A percentile compares a stretch with the other conserved stretches of the same genome.
Conservation (phyloP, 2,113 vertebrate species). For the Lagopus leucura region DNA sequence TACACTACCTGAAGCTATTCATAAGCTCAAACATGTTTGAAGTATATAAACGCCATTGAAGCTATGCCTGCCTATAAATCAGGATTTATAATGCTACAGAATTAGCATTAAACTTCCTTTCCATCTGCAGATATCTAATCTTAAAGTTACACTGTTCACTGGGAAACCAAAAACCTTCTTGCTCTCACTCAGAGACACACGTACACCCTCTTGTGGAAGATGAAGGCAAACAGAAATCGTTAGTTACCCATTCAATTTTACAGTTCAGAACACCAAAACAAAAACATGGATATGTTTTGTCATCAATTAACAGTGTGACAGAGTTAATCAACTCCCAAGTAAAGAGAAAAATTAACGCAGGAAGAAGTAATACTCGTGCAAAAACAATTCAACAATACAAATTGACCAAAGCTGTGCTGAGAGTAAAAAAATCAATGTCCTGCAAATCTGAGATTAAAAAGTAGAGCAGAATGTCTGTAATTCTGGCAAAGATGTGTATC, state of each 20-base stretch:
- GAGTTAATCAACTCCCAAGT: background rate
- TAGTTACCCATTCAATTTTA: background rate
- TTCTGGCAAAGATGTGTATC: background rate
- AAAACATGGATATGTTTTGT: background rate
- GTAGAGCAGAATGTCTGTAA: background rate
- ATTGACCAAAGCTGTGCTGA: background rate
- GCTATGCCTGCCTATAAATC: background rate
- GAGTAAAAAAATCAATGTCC: background rate
- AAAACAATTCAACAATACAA: background rate
- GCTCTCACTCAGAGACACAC: background rate
- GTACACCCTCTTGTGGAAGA: slow-evolving; percentile 50
- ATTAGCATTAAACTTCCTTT: background rate
- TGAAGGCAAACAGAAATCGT: background rate
- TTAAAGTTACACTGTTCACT: background rate
- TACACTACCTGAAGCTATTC: background rate
- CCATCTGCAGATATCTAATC: background rate
- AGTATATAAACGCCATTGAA: background rate
- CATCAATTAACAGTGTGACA: background rate
- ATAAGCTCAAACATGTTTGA: background rate
- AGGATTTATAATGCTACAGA: background rate
- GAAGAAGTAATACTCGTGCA: background rate
- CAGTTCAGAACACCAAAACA: background rate
- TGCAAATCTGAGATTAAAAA: background rate
- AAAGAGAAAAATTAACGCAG: background rate
- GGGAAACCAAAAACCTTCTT: background rate